phyloP scores from a whole-genome alignment of 1,140 invertebrate species.

The Bombus superbus region DNA sequence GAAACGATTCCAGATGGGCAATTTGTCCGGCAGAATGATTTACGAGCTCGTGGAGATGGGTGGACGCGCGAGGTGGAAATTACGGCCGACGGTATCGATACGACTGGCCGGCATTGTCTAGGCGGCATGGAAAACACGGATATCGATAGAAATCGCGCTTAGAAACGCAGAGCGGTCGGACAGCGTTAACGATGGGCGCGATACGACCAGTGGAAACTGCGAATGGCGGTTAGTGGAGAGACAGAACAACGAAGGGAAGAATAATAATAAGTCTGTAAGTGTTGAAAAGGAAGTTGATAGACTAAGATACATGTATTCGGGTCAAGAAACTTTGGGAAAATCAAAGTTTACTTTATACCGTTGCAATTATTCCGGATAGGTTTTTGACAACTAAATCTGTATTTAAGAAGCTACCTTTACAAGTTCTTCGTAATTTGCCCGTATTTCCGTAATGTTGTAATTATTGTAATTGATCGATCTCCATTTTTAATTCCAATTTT shows the following conservation, averaged over 20 bases:
- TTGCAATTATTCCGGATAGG: background rate
- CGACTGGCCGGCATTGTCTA: conserved; percentile 24
- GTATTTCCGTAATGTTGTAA: too few relatives aligned
- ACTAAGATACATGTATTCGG: too few relatives aligned
- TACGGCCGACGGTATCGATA: conserved; percentile 46
- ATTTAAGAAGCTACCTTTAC: too few relatives aligned
- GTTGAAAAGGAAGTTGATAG: background rate
- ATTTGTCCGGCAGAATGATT: conserved; percentile 50
- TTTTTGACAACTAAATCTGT: too few relatives aligned
- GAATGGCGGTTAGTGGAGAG: background rate
- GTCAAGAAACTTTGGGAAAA: background rate
- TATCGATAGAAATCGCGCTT: conserved; percentile 43
- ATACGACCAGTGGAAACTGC: conserved; percentile 3
- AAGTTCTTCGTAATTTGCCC: too few relatives aligned
- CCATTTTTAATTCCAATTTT: background rate
- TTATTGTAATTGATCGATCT: too few relatives aligned
- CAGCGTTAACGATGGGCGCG: conserved; percentile 28
- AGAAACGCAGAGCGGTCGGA: conserved; percentile 1
- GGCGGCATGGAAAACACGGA: conserved; percentile 36
- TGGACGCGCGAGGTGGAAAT: conserved; percentile 28
- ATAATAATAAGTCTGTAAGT: background rate
- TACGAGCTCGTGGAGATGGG: conserved; percentile 25
- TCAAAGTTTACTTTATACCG: background rate
- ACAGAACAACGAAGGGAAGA: background rate
- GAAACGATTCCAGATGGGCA: conserved; percentile 40